These are phyloP conservation scores for Ageneiosus marmoratus DNA, from an alignment of 2,113 vertebrate genomes.

Conservation along the genomic window DNA sequence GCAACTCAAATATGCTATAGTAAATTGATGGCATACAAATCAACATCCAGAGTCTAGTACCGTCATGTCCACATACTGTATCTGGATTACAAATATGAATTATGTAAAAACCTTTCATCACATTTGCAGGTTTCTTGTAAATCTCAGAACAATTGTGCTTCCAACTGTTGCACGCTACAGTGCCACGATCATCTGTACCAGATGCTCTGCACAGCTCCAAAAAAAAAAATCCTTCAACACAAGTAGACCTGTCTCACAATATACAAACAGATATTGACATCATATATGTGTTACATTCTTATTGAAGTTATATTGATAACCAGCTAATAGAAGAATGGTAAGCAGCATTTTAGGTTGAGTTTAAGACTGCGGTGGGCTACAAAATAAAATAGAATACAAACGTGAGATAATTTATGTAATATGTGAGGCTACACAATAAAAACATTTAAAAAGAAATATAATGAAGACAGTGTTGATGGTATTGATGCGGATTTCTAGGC, in stretches of 20 bases:
- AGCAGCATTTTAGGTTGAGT: conserved; percentile 44
- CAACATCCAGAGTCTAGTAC: conserved; percentile 25
- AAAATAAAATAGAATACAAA: conserved; percentile 47
- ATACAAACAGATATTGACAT: conserved; percentile 62
- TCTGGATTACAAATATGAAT: conserved; percentile 40
- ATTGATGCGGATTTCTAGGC: conserved; percentile 21
- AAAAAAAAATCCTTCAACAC: conserved; percentile 41
- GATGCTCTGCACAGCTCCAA: conserved; percentile 30
- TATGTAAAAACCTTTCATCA: conserved; percentile 58
- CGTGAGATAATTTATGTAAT: conserved; percentile 38
- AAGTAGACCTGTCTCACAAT: conserved; percentile 57
- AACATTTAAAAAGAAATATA: not conserved
- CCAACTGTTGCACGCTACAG: conserved; percentile 56
- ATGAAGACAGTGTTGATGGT: conserved; percentile 28
- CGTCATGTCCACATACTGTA: conserved; percentile 8
- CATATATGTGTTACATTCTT: conserved; percentile 71
- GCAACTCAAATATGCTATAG: conserved; percentile 42
- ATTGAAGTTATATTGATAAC: conserved; percentile 65
- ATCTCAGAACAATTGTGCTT: conserved; percentile 77
- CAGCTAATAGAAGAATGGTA: conserved; percentile 54
- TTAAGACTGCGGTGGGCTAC: conserved; percentile 67
- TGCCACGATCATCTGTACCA: conserved; percentile 53
- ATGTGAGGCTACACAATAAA: conserved; percentile 28
- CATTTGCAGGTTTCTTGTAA: conserved; percentile 68
- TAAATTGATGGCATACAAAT: conserved; percentile 23